Conservation (phyloP, 2,113 vertebrate genomes). For the Dipodomys ordii region DNA sequence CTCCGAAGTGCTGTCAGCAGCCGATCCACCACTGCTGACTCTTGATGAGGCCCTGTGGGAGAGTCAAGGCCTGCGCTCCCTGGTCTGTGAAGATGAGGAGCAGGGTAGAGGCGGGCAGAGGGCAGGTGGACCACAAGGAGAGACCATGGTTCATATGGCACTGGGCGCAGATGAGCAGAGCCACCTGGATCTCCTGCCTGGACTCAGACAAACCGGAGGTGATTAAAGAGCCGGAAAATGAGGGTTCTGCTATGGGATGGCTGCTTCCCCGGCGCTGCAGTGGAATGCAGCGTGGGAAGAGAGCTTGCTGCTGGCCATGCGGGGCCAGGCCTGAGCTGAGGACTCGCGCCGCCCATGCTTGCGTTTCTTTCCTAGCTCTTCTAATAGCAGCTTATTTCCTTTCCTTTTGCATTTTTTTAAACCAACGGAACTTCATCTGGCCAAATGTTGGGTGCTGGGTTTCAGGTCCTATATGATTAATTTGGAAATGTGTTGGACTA, state of each 20-base stretch:
- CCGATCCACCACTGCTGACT: neutral
- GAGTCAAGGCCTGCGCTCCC: fast-evolving
- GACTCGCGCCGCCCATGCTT: fast-evolving
- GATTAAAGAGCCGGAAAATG: no score
- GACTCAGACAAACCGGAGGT: fast-evolving
- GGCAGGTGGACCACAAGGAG: fast-evolving
- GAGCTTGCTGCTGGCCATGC: no score
- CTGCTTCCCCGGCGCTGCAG: no score
- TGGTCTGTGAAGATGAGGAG: no score
- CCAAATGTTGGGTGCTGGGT: no score
- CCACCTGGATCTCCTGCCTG: fast-evolving
- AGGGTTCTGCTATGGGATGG: no score
- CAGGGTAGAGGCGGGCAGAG: no score
- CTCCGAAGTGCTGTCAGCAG: no score
- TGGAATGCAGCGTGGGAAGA: no score
- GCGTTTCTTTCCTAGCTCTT: neutral
- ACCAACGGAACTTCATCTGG: neutral
- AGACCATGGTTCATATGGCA: neutral
- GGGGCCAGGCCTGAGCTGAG: no score
- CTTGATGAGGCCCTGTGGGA: neutral
- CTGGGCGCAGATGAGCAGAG: neutral
- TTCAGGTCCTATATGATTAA: no score
- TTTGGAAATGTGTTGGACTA: no score
- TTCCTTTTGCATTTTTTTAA: neutral
- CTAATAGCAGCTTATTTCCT: neutral